These are phyloP conservation scores for Lasioglossum albipes DNA, from an alignment of 1,140 invertebrate genomes.

Conservation along the genomic window DNA sequence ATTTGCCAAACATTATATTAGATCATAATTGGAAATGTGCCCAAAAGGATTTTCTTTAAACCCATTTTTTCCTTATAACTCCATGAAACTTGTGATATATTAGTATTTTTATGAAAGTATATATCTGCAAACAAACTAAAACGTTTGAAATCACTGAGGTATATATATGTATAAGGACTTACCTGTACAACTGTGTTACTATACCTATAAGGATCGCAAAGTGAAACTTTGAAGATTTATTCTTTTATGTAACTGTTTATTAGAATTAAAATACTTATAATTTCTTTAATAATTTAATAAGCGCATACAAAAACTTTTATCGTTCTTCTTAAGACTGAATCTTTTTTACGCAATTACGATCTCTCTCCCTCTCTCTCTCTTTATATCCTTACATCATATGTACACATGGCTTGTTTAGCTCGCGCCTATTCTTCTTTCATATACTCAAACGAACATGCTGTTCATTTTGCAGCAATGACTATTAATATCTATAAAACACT, in stretches of 20 bases:
- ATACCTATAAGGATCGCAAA: background rate
- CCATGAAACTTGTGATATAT: slow-evolving; percentile 50
- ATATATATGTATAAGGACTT: too few species aligned
- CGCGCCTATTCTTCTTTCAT: background rate
- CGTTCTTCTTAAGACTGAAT: background rate
- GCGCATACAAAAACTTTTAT: slow-evolving; percentile 30
- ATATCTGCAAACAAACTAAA: too few species aligned
- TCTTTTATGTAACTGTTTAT: slow-evolving; percentile 15
- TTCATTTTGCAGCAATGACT: too few species aligned
- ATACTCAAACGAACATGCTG: background rate
- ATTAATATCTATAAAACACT: too few species aligned
- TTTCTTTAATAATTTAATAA: slow-evolving; percentile 22
- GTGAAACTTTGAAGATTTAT: slow-evolving; percentile 3
- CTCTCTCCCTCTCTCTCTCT: background rate
- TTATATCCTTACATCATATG: slow-evolving; percentile 11
- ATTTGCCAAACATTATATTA: slow-evolving; percentile 70
- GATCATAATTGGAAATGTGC: too few species aligned
- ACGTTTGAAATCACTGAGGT: too few species aligned
- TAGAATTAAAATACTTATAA: slow-evolving; percentile 29
- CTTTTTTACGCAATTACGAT: slow-evolving; percentile 1
- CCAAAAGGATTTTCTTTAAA: too few species aligned
- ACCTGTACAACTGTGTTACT: background rate
- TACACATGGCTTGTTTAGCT: slow-evolving; percentile 10
- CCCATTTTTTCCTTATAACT: background rate
- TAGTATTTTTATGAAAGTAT: slow-evolving; percentile 26